Base-by-base conservation (phyloP, 2,113 vertebrate genomes). In the Daphoenositta chrysoptera region DNA sequence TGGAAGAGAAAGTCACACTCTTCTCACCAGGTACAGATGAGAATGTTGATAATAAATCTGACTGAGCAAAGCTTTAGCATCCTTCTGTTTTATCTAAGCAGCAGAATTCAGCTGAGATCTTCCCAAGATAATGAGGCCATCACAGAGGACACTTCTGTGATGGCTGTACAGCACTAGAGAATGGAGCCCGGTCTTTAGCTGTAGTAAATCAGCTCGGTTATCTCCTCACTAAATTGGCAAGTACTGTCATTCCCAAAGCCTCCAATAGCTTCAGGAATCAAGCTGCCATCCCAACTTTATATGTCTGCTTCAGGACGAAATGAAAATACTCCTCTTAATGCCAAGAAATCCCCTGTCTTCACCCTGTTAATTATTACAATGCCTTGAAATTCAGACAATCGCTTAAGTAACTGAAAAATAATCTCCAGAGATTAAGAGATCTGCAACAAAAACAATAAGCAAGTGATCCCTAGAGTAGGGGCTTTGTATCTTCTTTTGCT, bases 371-470 rank as follows among this genome's bases (percentile, higher is more conserved):
- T 84, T 95, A 93, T 87, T 95, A 69, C 57, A 68, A 33, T 48
- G 53, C 84, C 85, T 79, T 89, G 77, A 92, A 94, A 93, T 82
- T 89, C 77, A 87, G 39, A 47, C 53, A 89, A 95, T 64, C 42
- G 22, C 57, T 92, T 93, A 97, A 96, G 19, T 90, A 94, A 92
- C 63, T 66, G 64, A 89, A 89, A 86, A 91, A 56, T 91, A 94
- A 96, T 93, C 73, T 87, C 89, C 57, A 68, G 73, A 82, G 85
- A 93, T 92, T 89, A 91, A 94, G 69, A 95, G 89, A 96, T 96
- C 80, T 82, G 57, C 65, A 84, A 66, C 40, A 89, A 95, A 95
- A 95, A 78, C 69, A 95, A 94, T 11, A 89, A 76, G 23, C n/a
- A 91, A 71, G 69, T 75, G 87, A 82, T 84, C 72, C 81, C 77